Conservation (phyloP, 2,113 vertebrate species). For the Hyperopisus bebe region DNA sequence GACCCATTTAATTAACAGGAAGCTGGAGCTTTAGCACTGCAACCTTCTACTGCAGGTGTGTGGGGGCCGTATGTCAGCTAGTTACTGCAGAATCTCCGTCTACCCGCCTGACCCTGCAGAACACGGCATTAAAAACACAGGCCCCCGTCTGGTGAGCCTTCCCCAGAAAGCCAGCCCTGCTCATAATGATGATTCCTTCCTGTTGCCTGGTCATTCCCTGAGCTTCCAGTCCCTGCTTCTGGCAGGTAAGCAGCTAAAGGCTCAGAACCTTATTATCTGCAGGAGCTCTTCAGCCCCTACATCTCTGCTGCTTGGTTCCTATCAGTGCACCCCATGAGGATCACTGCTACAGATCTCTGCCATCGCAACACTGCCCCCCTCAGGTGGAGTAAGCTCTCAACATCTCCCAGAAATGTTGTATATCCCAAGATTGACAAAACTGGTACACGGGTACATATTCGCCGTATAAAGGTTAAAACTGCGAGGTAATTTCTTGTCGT, state of each 20-base stretch:
- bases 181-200: neutral
- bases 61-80: neutral
- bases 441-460: neutral
- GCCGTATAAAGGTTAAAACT: neutral
- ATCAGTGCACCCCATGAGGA: neutral
- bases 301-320: neutral
- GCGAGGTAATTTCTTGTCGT: neutral
- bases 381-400: neutral
- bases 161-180: neutral
- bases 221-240: neutral
- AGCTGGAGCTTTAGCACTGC: neutral
- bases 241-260: constrained; percentile 2
- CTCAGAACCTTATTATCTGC: constrained; percentile 3
- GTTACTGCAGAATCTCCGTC: neutral
- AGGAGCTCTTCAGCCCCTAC: neutral
- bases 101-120: neutral
- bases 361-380: neutral
- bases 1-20: neutral
- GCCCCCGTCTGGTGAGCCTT: neutral
- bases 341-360: neutral
- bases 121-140: neutral
- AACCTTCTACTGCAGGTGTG: neutral
- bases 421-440: neutral
- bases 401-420: neutral
- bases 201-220: neutral